These are phyloP conservation scores for Eleginops maclovinus DNA, from an alignment of 2,113 vertebrate species.

Conservation along the genomic window DNA sequence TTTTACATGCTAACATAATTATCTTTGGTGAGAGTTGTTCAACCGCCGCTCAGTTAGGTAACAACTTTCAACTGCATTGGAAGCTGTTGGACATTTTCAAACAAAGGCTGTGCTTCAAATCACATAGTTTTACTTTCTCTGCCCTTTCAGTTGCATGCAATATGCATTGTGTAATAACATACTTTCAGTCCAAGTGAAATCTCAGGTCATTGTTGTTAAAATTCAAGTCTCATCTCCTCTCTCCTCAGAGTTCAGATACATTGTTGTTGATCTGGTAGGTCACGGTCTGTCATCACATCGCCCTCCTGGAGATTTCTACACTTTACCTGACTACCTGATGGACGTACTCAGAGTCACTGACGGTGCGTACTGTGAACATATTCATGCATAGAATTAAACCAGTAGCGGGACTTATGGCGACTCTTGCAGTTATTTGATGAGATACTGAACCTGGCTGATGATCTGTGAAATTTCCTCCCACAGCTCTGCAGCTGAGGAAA, in stretches of 20 bases:
- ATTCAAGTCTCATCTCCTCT: not conserved
- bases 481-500: slow-evolving; percentile 86
- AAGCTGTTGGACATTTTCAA: no score
- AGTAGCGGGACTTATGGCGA: not conserved
- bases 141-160: no score
- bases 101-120: no score
- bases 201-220: no score
- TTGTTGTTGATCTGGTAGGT: slow-evolving; percentile 89
- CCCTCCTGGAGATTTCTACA: slow-evolving; percentile 83
- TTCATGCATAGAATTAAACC: not conserved
- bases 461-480: slow-evolving; percentile 57
- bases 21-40: no score
- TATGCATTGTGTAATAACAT: no score
- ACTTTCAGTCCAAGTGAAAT: no score
- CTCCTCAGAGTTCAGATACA: slow-evolving; percentile 81
- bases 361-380: not conserved
- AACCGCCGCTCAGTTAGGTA: no score
- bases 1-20: no score
- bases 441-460: slow-evolving; percentile 14
- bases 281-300: slow-evolving; percentile 90
- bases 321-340: slow-evolving; percentile 79
- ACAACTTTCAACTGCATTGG: no score
- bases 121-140: no score
- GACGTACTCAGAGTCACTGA: slow-evolving; percentile 82
- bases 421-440: not conserved